Evolutionary conservation across 2,113 vertebrate genomes (phyloP), one percentile per base, ranked within the genome.

Genomic region (Lasiurus cinereus): DNA sequence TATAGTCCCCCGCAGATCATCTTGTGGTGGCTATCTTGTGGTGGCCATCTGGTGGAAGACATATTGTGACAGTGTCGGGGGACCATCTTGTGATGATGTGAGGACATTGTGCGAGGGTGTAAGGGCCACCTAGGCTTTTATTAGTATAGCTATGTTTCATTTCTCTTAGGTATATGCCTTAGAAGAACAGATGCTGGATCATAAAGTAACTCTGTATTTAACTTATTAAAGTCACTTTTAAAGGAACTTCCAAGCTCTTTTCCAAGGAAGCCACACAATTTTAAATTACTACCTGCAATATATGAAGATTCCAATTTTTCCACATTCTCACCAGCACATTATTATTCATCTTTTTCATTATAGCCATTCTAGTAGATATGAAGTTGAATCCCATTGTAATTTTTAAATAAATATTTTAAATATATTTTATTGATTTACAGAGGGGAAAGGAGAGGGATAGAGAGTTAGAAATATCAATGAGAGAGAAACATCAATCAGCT

Each of bases 201-300:
- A n/a, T 78, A 36, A n/a, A 67, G 48, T 88, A 91, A 91, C 33
- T 82, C 22, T 62, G 59, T 59, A 21, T 24, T 62, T 59, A 59
- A 24, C 56, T 59, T 59, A 24, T 62, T 62, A 62, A 88, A 24
- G 13, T 69, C 83, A 54, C 29, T 64, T 93, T 66, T 66, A 66
- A 94, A 62, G 62, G 10, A 21, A 79, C 9, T 93, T 22, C 48
- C n/a, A 74, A 48, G 48, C 18, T 52, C 29, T 78, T 95, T 94
- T 91, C 70, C 14, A 73, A 73, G n/a, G 69, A 19, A 50, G 31
- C 8, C 46, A 3, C 33, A 78, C n/a, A 11, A 83, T 70, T 62
- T 76, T 70, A 82, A 33, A 66, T 78, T 69, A 16, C 83, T 39
- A 92, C 22, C 62, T 46, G 59, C 29, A 77, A 56, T 56, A 27